Conservation (phyloP, 2,113 vertebrate genomes). For the Diadophis punctatus region DNA sequence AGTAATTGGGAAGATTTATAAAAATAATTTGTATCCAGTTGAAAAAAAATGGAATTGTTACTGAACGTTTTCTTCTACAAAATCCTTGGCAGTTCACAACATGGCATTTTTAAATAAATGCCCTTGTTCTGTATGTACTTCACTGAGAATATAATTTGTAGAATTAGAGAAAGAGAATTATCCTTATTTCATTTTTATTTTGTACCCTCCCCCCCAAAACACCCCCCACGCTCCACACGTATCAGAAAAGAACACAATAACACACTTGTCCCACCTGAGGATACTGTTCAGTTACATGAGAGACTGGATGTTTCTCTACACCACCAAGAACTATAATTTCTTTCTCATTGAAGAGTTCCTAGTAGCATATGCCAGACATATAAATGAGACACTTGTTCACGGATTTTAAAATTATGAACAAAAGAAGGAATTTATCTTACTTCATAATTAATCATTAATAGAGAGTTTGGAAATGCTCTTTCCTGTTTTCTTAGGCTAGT, state of each 20-base stretch:
- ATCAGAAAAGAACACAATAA: background rate
- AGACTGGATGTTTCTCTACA: background rate
- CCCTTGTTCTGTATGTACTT: background rate
- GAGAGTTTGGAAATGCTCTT: background rate
- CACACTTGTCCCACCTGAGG: conserved; percentile 61
- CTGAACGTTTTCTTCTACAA: background rate
- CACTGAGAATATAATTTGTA: background rate
- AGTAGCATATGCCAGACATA: background rate
- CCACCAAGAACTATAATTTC: background rate
- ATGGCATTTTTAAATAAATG: background rate
- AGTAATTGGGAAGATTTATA: background rate
- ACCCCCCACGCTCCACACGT: background rate
- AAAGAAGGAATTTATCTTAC: background rate
- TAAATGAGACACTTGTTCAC: background rate
- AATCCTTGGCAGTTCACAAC: background rate
- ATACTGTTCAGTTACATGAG: conserved; percentile 66
- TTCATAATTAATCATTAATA: background rate
- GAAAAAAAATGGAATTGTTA: background rate
- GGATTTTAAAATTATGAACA: conserved; percentile 3
- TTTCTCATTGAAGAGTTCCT: background rate
- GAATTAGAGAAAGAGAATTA: background rate
- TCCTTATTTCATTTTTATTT: background rate
- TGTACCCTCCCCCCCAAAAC: background rate
- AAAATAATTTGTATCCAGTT: background rate
- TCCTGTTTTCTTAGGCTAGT: conserved; percentile 42